Conservation (phyloP, 2,797 vertebrate species). For the Typhlichthys subterraneus region DNA sequence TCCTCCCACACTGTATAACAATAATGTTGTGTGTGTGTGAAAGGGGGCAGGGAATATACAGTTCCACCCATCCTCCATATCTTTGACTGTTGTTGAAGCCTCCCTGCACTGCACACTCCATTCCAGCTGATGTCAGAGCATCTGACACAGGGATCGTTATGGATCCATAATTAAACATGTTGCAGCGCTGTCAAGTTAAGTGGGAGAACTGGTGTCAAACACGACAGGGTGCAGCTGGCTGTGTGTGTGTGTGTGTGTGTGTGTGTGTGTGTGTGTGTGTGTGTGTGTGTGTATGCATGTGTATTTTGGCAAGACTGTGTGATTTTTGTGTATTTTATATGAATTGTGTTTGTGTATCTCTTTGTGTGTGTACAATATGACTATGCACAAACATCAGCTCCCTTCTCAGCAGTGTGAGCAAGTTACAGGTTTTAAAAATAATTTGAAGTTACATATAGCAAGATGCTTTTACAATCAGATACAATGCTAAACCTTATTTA, state of each 20-base stretch:
- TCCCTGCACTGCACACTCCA: conserved; percentile 21
- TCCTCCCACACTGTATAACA: too few species aligned
- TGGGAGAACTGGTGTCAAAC: conserved; percentile 27
- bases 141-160: conserved; percentile 49
- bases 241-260: too few species aligned
- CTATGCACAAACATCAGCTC: too few species aligned
- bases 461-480: too few species aligned
- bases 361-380: too few species aligned
- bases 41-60: neutral
- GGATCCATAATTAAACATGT: conserved; percentile 54
- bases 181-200: conserved; percentile 43
- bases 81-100: neutral
- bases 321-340: conserved; percentile 2
- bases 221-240: conserved; percentile 30
- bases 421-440: too few species aligned
- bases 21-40: neutral
- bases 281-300: too few species aligned
- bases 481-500: too few species aligned
- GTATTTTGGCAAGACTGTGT: conserved; percentile 1
- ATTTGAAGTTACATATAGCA: too few species aligned
- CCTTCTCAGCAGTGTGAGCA: too few species aligned
- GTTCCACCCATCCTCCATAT: neutral
- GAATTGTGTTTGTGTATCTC: too few species aligned
- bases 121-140: conserved; percentile 14
- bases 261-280: too few species aligned